phyloP scores from a whole-genome alignment of 2,113 vertebrate species.

The Rhea pennata region DNA sequence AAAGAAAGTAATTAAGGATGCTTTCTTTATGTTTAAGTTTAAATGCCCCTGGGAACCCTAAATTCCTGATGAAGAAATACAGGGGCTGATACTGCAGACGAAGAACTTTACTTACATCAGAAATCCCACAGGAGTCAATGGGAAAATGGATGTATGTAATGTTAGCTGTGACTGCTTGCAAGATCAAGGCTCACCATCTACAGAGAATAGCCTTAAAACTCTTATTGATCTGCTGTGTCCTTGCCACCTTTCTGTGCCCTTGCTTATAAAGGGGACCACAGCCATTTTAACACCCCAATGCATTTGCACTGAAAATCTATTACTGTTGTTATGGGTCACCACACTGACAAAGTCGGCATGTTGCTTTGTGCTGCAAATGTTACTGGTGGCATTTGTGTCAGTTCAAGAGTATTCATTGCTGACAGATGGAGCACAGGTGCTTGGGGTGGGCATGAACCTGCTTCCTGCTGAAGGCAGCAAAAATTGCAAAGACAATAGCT shows the following conservation, averaged over 20 bases:
- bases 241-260: not conserved
- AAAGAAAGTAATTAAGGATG: not conserved
- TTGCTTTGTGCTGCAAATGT: not conserved
- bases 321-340: not conserved
- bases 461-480: not conserved
- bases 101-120: not conserved
- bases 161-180: not conserved
- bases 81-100: not conserved
- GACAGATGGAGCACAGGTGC: not conserved
- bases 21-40: not conserved
- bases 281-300: not conserved
- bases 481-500: not conserved
- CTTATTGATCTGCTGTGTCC: not conserved
- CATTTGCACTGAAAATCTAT: not conserved
- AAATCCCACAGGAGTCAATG: not conserved
- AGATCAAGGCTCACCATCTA: not conserved
- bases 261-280: not conserved
- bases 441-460: not conserved
- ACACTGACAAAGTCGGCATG: not conserved
- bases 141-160: not conserved
- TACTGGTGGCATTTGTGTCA: not conserved
- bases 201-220: not conserved
- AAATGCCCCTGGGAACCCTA: not conserved
- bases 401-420: not conserved
- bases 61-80: not conserved